Percentiles rank a stretch among this genome's conserved stretches.
phyloP scores from a whole-genome alignment of 1,140 invertebrate genomes.

The Drosophila punjabiensis region DNA sequence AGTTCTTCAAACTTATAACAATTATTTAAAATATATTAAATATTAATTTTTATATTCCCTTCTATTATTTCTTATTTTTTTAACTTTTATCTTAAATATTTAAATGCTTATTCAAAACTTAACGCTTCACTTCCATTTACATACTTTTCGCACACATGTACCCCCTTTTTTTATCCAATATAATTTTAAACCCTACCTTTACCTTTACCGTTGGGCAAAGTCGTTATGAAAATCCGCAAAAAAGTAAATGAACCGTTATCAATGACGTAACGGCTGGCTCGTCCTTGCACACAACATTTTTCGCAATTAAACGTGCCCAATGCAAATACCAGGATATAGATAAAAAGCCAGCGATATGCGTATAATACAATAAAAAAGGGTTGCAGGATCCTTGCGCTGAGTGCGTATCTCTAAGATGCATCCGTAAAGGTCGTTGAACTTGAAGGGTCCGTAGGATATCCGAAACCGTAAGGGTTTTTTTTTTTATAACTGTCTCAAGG shows the following conservation, averaged over 20 bases:
- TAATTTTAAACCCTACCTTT: constrained; percentile 9
- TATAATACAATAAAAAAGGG: constrained; percentile 31
- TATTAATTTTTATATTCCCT: too few species aligned
- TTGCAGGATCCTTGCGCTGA: constrained; percentile 34
- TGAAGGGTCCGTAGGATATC: constrained; percentile 18
- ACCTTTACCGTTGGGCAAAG: constrained; percentile 73
- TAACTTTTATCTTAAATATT: too few species aligned
- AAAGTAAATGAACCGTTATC: constrained; percentile 77
- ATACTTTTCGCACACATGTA: constrained; percentile 18
- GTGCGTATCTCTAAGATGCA: constrained; percentile 50
- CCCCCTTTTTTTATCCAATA: background rate
- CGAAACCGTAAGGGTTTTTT: constrained; percentile 24
- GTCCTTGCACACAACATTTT: constrained; percentile 44
- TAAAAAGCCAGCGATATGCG: constrained; percentile 63
- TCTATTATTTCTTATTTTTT: too few species aligned
- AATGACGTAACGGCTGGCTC: constrained; percentile 68
- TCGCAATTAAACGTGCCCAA: constrained; percentile 68
- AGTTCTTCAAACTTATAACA: too few species aligned
- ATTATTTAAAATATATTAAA: too few species aligned
- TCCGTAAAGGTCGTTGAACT: constrained; percentile 16
- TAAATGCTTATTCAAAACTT: background rate
- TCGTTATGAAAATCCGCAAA: constrained; percentile 71
- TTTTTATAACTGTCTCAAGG: constrained; percentile 22
- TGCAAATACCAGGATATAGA: constrained; percentile 70
- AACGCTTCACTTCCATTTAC: constrained; percentile 33